Evolutionary conservation across 2,113 vertebrate species (phyloP), one percentile per base, ranked within the genome.

Genomic region (Paratilapia polleni): DNA sequence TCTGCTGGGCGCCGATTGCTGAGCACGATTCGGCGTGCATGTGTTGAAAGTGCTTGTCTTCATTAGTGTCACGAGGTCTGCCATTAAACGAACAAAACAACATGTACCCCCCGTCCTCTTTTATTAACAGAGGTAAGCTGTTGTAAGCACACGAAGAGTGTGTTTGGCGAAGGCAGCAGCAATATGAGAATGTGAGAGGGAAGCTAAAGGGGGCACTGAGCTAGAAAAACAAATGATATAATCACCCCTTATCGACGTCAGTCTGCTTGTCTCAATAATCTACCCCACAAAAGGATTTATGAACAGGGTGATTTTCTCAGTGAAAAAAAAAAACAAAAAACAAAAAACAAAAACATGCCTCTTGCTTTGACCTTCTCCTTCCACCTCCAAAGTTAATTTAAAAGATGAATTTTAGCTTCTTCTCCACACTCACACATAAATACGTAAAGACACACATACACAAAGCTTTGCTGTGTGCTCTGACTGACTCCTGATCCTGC

Each of bases 211-310:
- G 85, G 83, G 59, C 77, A 66, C 11, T 15, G 31, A 76, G 70
- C 80, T 61, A 52, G 83, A 84, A 93, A 89, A 95, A 94, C 87
- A 89, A 92, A 91, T 91, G 86, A 94, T 92, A 89, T 90, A 93
- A 92, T 89, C 68, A 56, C 76, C 80, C 54, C 87, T 89, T 47
- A 78, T 86, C 80, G 70, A 76, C 78, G 57, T 86, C 86, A 81
- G 60, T 28, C 59, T 22, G 63, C 54, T 22, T 22, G 54, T 22
- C 59, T 43, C 52, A 52, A 77, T 78, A 73, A 81, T 80, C 78
- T 73, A 6, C 58, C 10, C 7, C 20, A 20, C 11, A 6, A 2
- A 31, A 28, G 63, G 73, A 78, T 74, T 90, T 74, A 73, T 11
- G 63, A 47, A 75, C 13, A 2, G 3, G 22, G 31, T 19, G 5